These are phyloP conservation scores for Drosophila guanche DNA, from an alignment of 1,140 invertebrate species.

Conservation along the genomic window DNA sequence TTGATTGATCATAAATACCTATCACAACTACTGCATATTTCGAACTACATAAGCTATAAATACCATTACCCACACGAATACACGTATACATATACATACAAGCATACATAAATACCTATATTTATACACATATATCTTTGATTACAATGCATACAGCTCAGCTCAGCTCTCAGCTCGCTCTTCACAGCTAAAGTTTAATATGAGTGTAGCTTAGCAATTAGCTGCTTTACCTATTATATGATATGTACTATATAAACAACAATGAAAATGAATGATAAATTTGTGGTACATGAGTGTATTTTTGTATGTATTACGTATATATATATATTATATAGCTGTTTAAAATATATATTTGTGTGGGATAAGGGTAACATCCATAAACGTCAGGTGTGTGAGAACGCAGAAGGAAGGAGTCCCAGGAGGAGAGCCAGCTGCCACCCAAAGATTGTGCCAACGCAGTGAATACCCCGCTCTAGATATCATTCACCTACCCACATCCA, in stretches of 20 bases:
- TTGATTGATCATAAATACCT: slow-evolving; percentile 49
- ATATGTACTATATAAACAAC: slow-evolving; percentile 9
- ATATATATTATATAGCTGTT: slow-evolving; percentile 9
- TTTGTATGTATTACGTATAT: slow-evolving; percentile 49
- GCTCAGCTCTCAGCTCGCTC: neutral
- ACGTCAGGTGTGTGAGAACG: neutral
- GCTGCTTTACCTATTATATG: slow-evolving; percentile 34
- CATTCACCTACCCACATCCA: slow-evolving; percentile 13
- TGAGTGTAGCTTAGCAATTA: slow-evolving; percentile 34
- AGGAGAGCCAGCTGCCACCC: too few species aligned
- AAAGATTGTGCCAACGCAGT: slow-evolving; percentile 27
- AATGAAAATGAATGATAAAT: slow-evolving; percentile 13
- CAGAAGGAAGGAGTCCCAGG: neutral
- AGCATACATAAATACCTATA: slow-evolving; percentile 5
- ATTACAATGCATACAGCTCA: slow-evolving; percentile 1
- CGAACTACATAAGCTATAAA: slow-evolving; percentile 40
- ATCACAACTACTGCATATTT: slow-evolving; percentile 42
- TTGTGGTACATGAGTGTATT: slow-evolving; percentile 36
- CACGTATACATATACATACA: slow-evolving; percentile 35
- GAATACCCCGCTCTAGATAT: slow-evolving; percentile 11
- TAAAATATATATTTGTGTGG: slow-evolving; percentile 13
- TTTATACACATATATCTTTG: slow-evolving; percentile 25
- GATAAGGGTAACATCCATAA: neutral
- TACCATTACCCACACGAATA: slow-evolving; percentile 26
- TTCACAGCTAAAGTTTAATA: slow-evolving; percentile 20